Base-by-base conservation (phyloP, 1,140 invertebrate genomes). In the Myzus persicae region DNA sequence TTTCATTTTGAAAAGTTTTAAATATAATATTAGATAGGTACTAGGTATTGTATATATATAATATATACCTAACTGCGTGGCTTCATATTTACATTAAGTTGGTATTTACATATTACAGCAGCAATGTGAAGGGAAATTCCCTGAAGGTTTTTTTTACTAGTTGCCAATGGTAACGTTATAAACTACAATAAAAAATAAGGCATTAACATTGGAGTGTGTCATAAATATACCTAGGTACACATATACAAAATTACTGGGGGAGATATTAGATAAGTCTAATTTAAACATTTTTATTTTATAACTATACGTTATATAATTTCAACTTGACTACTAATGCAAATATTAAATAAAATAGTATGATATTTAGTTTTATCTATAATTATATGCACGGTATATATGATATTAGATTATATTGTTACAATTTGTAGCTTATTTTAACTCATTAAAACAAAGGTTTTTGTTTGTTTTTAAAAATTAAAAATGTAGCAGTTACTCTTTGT, bases 231-330 rank as follows among this genome's bases (percentile, higher is more conserved):
- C 88, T 89, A 11, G n/a, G 48, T 40, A 89, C 18, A 89, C 48
- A 54, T 89, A 54, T 89, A 54, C 8, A 38, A 51, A 89, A 51
- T 89, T 54, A 89, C 36, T 89, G 26, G 88, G 88, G 88, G 88
- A 89, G 88, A 89, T 89, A 54, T 89, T 89, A 89, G 88, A 89
- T 89, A 89, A 89, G 46, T 89, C n/a, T 89, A 89, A 89, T 89
- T 54, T 89, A 54, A 54, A 89, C 88, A 26, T 89, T 89, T 89
- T 89, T 89, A n/a, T 76, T 76, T 76, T 76, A n/a, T 76, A 89
- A 38, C n/a, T 89, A 89, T 89, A 54, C 88, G 48, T 89, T 89
- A 51, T 89, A 89, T 54, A 89, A 36, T 51, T 51, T 51, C 36
- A 54, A 88, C 85, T 88, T 76, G 59, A 76, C 59, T 88, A 88